phyloP scores from a whole-genome alignment of 2,113 vertebrate species.

The Melanocharis versteri region DNA sequence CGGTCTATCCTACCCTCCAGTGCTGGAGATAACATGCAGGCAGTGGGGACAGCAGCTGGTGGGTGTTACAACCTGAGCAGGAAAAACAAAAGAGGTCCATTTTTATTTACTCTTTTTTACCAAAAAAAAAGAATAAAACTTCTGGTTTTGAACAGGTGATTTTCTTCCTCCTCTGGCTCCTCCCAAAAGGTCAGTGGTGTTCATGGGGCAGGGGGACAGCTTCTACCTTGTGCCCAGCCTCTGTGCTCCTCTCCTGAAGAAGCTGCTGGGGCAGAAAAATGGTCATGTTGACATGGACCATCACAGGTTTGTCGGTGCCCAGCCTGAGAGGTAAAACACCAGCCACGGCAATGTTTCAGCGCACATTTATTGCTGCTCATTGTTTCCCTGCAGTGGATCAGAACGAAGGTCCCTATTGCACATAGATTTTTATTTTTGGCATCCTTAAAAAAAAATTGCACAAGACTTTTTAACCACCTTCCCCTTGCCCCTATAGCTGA shows the following conservation, averaged over 20 bases:
- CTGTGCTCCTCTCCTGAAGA: background rate
- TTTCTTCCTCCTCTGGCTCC: background rate
- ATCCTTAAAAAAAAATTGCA: constrained; percentile 52
- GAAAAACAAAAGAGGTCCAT: background rate
- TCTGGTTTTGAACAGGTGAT: background rate
- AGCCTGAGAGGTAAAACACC: background rate
- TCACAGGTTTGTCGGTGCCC: background rate
- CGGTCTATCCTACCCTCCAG: background rate
- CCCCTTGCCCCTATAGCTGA: background rate
- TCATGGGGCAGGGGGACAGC: background rate
- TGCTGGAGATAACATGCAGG: background rate
- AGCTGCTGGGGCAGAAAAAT: background rate
- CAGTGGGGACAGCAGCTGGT: background rate
- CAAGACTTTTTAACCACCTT: background rate
- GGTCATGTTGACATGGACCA: background rate
- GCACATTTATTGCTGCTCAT: constrained; percentile 72
- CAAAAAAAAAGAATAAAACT: constrained; percentile 13
- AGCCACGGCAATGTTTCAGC: background rate
- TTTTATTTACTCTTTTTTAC: constrained; percentile 34
- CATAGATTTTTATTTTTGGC: constrained; percentile 57
- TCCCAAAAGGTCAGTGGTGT: background rate
- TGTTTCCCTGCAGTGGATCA: constrained; percentile 64
- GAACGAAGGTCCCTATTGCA: constrained; percentile 54
- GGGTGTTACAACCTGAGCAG: background rate
- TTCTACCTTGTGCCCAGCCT: fast-evolving